Evolutionary conservation across 2,888 invertebrate genomes (phyloP).

Genomic region (Steinernema scapterisci): DNA sequence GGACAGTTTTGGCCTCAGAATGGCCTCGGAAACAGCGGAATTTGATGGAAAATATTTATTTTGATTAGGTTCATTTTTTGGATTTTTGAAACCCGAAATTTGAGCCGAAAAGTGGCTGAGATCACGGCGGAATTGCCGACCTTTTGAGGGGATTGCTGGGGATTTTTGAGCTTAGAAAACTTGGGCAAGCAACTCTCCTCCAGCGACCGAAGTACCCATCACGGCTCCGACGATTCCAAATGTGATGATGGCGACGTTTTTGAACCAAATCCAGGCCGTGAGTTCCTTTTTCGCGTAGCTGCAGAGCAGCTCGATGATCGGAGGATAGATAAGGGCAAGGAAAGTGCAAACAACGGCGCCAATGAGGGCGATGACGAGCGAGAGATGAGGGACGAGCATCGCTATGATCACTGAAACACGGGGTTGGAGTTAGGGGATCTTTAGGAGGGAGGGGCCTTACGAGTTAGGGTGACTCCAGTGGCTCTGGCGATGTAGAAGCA

Average conservation of each 20-base stretch:
- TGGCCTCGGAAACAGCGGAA: too few species aligned
- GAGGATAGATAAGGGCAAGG: constrained; percentile 77
- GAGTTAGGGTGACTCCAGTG: neutral
- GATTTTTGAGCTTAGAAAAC: too few species aligned
- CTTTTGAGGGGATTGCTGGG: too few species aligned
- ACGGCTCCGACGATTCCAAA: constrained; percentile 61
- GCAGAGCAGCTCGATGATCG: constrained; percentile 61
- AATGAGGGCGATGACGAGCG: constrained; percentile 84
- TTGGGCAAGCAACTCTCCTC: too few species aligned
- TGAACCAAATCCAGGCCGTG: constrained; percentile 49
- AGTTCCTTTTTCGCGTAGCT: constrained; percentile 14
- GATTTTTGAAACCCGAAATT: too few species aligned
- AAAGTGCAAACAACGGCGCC: constrained; percentile 87
- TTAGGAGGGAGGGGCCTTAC: neutral
- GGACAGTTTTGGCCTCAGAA: too few species aligned
- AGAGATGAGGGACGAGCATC: constrained; percentile 82
- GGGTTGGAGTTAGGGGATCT: neutral
- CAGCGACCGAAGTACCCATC: constrained; percentile 53
- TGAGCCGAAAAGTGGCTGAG: too few species aligned
- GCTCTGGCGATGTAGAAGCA: neutral
- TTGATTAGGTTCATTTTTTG: too few species aligned
- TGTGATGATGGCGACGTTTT: constrained; percentile 53
- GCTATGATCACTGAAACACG: constrained; percentile 76
- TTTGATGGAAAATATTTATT: too few species aligned
- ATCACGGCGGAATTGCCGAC: too few species aligned